These are phyloP conservation scores for Cynoglossus semilaevis DNA, from an alignment of 2,113 vertebrate genomes.

Conservation along the genomic window DNA sequence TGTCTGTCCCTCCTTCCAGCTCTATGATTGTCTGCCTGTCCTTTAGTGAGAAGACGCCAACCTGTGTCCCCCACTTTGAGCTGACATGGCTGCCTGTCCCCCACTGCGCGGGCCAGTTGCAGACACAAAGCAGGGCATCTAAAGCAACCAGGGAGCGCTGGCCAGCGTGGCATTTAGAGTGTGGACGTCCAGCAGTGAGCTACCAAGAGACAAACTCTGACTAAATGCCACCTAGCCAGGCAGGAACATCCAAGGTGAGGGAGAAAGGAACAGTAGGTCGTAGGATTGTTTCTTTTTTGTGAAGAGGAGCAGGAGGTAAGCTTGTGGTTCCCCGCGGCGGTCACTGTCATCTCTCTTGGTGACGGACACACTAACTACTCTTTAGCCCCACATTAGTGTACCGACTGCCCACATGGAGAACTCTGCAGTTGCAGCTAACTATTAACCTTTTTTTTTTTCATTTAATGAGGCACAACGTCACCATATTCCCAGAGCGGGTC, in stretches of 20 bases:
- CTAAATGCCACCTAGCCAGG: constrained; percentile 79
- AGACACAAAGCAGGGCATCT: constrained; percentile 63
- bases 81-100: constrained; percentile 68
- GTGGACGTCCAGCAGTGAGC: constrained; percentile 70
- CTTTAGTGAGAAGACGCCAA: constrained; percentile 79
- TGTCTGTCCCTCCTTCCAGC: constrained; percentile 59
- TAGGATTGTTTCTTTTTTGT: constrained; percentile 60
- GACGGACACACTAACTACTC: constrained; percentile 66
- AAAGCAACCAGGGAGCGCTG: constrained; percentile 50
- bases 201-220: constrained; percentile 75
- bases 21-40: constrained; percentile 78
- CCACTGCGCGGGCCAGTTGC: constrained; percentile 63
- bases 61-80: constrained; percentile 77
- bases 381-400: constrained; percentile 65
- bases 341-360: constrained; percentile 69
- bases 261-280: constrained; percentile 57
- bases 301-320: constrained; percentile 49
- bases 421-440: constrained; percentile 47
- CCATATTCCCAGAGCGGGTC: constrained; percentile 46
- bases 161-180: constrained; percentile 80
- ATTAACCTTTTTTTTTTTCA: constrained; percentile 30
- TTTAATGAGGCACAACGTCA: constrained; percentile 53
- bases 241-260: constrained; percentile 57
- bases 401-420: constrained; percentile 36
- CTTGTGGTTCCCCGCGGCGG: constrained; percentile 61